These are phyloP conservation scores for Athalia rosae DNA, from an alignment of 2,888 invertebrate genomes.

Conservation along the genomic window DNA sequence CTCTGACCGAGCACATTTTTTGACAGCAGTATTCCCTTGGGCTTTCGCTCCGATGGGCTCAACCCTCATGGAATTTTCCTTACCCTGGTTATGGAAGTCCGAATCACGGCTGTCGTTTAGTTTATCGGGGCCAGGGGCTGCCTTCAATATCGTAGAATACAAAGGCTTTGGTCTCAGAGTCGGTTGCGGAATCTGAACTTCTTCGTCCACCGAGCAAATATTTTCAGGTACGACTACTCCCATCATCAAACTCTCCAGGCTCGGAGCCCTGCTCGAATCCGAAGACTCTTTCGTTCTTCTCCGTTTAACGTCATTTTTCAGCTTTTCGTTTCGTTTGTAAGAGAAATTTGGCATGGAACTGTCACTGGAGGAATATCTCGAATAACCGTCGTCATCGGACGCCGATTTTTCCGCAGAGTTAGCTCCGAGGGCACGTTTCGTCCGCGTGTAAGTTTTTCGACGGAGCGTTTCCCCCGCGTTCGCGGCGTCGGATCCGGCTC, in stretches of 20 bases:
- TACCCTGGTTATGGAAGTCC: not conserved
- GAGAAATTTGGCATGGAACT: conserved; percentile 28
- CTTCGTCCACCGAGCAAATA: conserved; percentile 2
- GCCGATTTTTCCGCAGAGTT: not conserved
- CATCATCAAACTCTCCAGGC: conserved; percentile 12
- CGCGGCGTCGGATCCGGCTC: not conserved
- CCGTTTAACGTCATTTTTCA: not conserved
- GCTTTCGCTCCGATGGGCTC: not conserved
- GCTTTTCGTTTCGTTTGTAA: conserved; percentile 26
- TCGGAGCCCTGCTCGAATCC: not conserved
- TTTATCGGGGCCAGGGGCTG: not conserved
- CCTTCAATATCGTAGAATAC: conserved; percentile 32
- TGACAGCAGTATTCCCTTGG: not conserved
- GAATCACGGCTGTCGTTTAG: not conserved
- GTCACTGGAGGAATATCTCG: conserved; percentile 20
- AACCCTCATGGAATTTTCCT: no score
- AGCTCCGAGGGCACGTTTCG: not conserved
- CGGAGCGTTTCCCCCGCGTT: not conserved
- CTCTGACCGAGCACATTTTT: no score
- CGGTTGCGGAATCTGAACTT: not conserved
- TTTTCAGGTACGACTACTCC: conserved; percentile 12
- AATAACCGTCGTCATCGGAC: conserved; percentile 24
- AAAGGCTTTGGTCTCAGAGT: conserved; percentile 17
- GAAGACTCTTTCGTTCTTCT: not conserved
- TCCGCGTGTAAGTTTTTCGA: not conserved